Conservation (phyloP, 2,797 vertebrate species). For the Gymnothorax reevesii region DNA sequence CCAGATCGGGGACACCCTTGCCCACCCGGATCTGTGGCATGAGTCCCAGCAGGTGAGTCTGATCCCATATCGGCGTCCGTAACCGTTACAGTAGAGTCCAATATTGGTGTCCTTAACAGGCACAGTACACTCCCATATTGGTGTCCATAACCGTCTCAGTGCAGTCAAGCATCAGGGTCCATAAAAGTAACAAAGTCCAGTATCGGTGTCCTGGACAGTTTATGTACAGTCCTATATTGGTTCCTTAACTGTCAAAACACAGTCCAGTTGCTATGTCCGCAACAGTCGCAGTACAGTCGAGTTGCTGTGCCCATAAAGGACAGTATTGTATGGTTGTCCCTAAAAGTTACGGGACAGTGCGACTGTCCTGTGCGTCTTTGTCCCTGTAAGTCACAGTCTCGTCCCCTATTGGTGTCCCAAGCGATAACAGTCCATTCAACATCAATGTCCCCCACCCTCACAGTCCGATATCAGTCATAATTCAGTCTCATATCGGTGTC, state of each 20-base stretch:
- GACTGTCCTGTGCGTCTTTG: conserved; percentile 21
- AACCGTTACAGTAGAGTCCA: neutral
- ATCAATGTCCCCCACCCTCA: neutral
- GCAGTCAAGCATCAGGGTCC: no score
- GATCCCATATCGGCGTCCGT: neutral
- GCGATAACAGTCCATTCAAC: neutral
- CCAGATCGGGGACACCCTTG: conserved; percentile 67
- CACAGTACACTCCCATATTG: neutral
- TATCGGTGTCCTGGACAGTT: no score
- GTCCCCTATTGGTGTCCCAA: neutral
- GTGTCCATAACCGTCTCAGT: neutral
- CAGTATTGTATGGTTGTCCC: neutral
- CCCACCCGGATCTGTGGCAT: conserved; percentile 75
- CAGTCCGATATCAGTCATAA: neutral
- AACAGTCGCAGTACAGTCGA: no score
- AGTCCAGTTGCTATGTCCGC: neutral
- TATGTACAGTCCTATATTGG: no score
- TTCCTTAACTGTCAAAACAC: no score
- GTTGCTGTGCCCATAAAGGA: no score
- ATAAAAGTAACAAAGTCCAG: no score
- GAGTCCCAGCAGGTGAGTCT: conserved; percentile 81
- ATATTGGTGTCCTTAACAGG: neutral
- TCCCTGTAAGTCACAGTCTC: neutral
- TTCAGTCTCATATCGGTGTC: neutral
- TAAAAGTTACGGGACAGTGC: neutral